Percentiles rank a stretch among this genome's conserved stretches.
These are phyloP conservation scores for Epinotia brunnichana DNA, from an alignment of 2,888 invertebrate genomes.

Conservation along the genomic window DNA sequence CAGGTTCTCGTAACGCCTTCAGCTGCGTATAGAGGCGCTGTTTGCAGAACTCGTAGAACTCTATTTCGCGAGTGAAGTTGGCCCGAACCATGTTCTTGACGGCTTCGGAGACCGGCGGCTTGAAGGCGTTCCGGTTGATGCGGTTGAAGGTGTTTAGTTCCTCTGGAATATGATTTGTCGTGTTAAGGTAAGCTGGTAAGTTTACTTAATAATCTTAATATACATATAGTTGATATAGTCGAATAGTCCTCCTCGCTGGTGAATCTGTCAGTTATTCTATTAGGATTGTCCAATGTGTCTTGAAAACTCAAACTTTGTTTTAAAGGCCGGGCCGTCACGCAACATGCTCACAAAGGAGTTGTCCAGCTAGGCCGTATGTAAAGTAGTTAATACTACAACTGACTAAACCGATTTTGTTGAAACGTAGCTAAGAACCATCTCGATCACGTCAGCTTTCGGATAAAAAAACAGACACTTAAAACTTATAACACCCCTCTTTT, in stretches of 20 bases:
- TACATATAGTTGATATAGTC: background rate
- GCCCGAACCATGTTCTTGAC: slow-evolving; percentile 92
- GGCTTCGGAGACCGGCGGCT: slow-evolving; percentile 93
- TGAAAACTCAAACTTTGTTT: too few species aligned
- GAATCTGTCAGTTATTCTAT: too few species aligned
- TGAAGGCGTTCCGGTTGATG: slow-evolving; percentile 93
- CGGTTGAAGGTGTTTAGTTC: slow-evolving; percentile 89
- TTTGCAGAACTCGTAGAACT: slow-evolving; percentile 95
- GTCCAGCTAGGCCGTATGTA: too few species aligned
- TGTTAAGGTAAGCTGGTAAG: background rate
- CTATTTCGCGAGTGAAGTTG: slow-evolving; percentile 95
- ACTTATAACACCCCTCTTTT: too few species aligned
- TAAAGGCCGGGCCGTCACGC: too few species aligned
- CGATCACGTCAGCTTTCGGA: too few species aligned
- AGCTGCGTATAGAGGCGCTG: slow-evolving; percentile 92
- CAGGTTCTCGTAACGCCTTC: slow-evolving; percentile 86
- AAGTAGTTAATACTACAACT: too few species aligned
- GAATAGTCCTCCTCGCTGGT: background rate
- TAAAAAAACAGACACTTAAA: too few species aligned
- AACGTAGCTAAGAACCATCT: too few species aligned
- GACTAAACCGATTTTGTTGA: too few species aligned
- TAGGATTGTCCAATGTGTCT: too few species aligned
- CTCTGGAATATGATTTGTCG: slow-evolving; percentile 78
- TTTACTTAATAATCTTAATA: background rate
- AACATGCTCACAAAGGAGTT: too few species aligned